Evolutionary conservation across 1,140 invertebrate species (phyloP).

Genomic region (Idris sp.): DNA sequence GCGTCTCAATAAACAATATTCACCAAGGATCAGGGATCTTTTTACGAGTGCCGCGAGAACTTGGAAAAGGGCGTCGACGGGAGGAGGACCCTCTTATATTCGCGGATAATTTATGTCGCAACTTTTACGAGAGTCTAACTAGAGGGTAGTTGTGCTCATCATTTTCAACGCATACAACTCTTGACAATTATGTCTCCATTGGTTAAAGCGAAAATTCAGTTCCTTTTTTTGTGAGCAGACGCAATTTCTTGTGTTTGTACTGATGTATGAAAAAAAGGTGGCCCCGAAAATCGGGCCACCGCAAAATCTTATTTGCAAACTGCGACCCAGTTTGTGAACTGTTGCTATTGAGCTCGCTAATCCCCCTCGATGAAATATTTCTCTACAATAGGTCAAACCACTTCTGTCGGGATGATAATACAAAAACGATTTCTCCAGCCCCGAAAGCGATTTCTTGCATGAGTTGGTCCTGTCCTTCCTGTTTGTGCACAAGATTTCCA

Average conservation of each 20-base stretch:
- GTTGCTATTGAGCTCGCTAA: slow-evolving; percentile 60
- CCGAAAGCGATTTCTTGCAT: slow-evolving; percentile 69
- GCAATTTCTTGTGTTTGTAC: too few species aligned
- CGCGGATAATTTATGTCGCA: slow-evolving; percentile 72
- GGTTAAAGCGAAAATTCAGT: slow-evolving; percentile 20
- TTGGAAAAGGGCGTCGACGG: slow-evolving; percentile 74
- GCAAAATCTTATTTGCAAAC: slow-evolving; percentile 71
- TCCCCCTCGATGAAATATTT: slow-evolving; percentile 56
- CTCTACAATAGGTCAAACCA: slow-evolving; percentile 69
- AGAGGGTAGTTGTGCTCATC: slow-evolving; percentile 69
- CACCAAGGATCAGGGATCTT: slow-evolving; percentile 66
- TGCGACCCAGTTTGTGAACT: slow-evolving; percentile 56
- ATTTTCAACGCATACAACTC: slow-evolving; percentile 64
- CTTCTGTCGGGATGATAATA: slow-evolving; percentile 64
- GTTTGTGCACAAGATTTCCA: slow-evolving; percentile 69
- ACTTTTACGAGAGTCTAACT: slow-evolving; percentile 74
- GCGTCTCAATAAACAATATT: slow-evolving; percentile 75
- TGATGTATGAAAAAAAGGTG: slow-evolving; percentile 20
- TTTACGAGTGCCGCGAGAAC: slow-evolving; percentile 54
- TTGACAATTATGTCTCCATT: slow-evolving; percentile 61
- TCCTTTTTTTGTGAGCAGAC: too few species aligned
- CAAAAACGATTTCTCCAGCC: slow-evolving; percentile 55
- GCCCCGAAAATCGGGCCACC: slow-evolving; percentile 26
- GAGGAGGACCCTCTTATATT: slow-evolving; percentile 75
- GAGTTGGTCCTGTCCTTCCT: slow-evolving; percentile 66